Conservation (phyloP, 2,888 invertebrate genomes). For the Mayetiola destructor region DNA sequence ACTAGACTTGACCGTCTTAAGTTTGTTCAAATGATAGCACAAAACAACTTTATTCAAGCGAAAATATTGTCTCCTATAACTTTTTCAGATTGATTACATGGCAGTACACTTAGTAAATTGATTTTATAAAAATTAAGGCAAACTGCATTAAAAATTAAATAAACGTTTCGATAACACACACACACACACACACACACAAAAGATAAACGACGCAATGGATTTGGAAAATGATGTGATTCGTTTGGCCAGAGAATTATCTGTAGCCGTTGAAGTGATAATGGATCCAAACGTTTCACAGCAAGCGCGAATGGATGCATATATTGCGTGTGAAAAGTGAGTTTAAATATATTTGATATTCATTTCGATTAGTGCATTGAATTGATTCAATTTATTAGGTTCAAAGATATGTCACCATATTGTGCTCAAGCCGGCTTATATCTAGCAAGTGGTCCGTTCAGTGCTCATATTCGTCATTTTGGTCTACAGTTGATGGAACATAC, state of each 20-base stretch:
- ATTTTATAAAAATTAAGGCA: too few species aligned
- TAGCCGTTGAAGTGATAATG: constrained; percentile 70
- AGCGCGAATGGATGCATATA: constrained; percentile 66
- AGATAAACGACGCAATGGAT: too few species aligned
- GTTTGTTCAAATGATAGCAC: too few species aligned
- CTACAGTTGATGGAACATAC: constrained; percentile 85
- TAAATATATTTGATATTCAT: not conserved
- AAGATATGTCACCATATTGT: constrained; percentile 74
- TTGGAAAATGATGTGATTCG: constrained; percentile 11
- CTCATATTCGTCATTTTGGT: constrained; percentile 78
- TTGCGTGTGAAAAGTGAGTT: constrained; percentile 55
- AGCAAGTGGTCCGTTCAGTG: constrained; percentile 57
- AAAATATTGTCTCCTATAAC: too few species aligned
- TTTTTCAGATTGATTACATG: too few species aligned
- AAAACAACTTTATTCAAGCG: too few species aligned
- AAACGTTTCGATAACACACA: too few species aligned
- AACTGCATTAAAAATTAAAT: too few species aligned
- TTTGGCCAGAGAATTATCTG: constrained; percentile 57
- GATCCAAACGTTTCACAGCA: constrained; percentile 61
- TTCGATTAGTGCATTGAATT: constrained; percentile 20
- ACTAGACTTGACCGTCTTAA: too few species aligned
- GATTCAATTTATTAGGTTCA: constrained; percentile 41
- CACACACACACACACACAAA: too few species aligned
- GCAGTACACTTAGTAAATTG: too few species aligned
- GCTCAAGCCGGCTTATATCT: constrained; percentile 73